A percentile compares a stretch with the other conserved stretches of the same genome.
phyloP scores from a whole-genome alignment of 2,113 vertebrate genomes.

The Antechinus flavipes region DNA sequence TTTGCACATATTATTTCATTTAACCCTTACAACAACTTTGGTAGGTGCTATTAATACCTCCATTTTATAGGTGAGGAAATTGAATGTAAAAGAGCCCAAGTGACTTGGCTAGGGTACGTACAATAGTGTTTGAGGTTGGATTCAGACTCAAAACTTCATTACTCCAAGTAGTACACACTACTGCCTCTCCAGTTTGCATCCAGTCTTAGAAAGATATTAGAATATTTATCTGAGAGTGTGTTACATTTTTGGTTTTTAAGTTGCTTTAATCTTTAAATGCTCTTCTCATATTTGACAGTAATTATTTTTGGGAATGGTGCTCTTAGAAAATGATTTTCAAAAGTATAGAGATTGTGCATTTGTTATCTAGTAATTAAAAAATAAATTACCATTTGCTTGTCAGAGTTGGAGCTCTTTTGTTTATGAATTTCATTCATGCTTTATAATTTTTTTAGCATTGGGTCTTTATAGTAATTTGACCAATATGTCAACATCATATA shows the following conservation, averaged over 20 bases:
- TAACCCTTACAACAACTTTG: not conserved
- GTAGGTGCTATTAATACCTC: not conserved
- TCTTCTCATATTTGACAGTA: not conserved
- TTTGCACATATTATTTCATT: not conserved
- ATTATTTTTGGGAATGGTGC: not conserved
- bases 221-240: not conserved
- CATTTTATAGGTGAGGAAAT: not conserved
- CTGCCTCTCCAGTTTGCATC: not conserved
- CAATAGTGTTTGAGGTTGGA: not conserved
- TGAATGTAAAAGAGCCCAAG: not conserved
- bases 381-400: not conserved
- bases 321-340: not conserved
- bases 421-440: not conserved
- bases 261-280: not conserved
- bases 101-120: not conserved
- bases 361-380: not conserved
- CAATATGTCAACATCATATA: not conserved
- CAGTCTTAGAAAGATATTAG: not conserved
- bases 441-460: not conserved
- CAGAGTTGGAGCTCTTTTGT: not conserved
- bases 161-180: not conserved
- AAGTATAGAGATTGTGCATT: not conserved
- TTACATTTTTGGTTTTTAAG: not conserved
- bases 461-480: not conserved
- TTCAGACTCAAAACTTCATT: not conserved